Evolutionary conservation across 2,888 invertebrate species (phyloP).

Genomic region (Lysandra bellargus): DNA sequence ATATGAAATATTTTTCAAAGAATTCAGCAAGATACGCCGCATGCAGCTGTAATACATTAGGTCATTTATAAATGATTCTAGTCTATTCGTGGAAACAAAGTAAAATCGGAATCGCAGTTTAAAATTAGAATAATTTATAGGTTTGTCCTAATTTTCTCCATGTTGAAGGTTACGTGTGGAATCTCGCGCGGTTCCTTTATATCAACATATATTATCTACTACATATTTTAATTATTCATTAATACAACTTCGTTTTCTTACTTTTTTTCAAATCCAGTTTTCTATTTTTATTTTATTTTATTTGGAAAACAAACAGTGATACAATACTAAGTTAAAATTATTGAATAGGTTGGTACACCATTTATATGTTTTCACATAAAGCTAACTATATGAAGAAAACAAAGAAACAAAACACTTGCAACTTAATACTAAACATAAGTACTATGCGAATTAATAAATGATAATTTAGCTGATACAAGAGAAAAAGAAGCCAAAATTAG

Average conservation of each 20-base stretch:
- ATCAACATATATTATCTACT: not conserved
- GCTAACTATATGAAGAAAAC: no score
- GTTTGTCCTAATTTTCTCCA: constrained; percentile 13
- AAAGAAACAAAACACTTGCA: no score
- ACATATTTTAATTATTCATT: not conserved
- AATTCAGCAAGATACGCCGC: not conserved
- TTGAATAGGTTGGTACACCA: no score
- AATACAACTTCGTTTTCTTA: not conserved
- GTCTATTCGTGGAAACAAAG: constrained; percentile 13
- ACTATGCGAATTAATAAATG: no score
- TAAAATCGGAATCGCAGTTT: not conserved
- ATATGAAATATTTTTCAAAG: not conserved
- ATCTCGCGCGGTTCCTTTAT: not conserved
- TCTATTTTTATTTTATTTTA: no score
- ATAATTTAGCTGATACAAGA: no score
- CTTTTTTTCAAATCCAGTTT: not conserved
- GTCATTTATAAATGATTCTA: not conserved
- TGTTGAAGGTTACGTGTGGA: not conserved
- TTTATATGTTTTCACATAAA: no score
- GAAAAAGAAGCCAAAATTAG: no score
- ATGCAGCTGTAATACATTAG: not conserved
- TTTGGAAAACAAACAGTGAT: no score
- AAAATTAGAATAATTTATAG: constrained; percentile 22
- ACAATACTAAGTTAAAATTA: no score
- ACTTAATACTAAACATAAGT: no score